These are phyloP conservation scores for Benitochromis conjunctus DNA, from an alignment of 2,113 vertebrate species.

Conservation along the genomic window DNA sequence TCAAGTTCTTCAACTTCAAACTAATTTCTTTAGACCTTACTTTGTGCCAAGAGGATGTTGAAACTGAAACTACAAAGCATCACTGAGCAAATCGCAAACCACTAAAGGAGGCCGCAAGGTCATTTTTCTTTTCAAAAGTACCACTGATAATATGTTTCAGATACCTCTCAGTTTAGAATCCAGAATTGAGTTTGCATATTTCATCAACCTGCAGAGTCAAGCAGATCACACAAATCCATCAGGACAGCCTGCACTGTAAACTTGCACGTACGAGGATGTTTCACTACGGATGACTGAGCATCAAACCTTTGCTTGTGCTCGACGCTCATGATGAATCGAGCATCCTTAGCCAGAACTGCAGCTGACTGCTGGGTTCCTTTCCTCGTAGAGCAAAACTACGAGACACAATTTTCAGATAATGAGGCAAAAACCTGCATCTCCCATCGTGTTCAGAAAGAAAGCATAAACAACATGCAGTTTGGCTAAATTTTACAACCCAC, in stretches of 20 bases:
- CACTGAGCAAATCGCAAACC: not conserved
- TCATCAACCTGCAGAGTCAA: slow-evolving; percentile 78
- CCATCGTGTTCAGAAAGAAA: not conserved
- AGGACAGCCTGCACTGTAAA: not conserved
- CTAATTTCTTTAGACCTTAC: not conserved
- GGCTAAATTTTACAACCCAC: slow-evolving; percentile 61
- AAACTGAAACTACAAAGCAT: not conserved
- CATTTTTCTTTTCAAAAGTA: not conserved
- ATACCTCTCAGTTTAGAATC: slow-evolving; percentile 87
- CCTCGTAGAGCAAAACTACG: slow-evolving; percentile 94
- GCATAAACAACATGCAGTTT: not conserved
- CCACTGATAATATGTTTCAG: not conserved
- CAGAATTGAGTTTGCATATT: slow-evolving; percentile 79
- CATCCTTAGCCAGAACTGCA: slow-evolving; percentile 87
- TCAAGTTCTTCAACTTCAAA: not conserved
- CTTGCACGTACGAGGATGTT: not conserved
- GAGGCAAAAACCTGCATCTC: not conserved
- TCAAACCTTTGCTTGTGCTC: slow-evolving; percentile 90
- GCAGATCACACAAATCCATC: not conserved
- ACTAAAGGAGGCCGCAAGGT: not conserved
- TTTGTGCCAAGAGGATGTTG: not conserved
- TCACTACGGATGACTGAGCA: not conserved
- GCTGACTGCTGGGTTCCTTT: slow-evolving; percentile 96
- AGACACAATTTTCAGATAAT: slow-evolving; percentile 12
- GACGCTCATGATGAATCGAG: slow-evolving; percentile 83